phyloP scores from a whole-genome alignment of 1,140 invertebrate species.

The Diploscapter pachys region DNA sequence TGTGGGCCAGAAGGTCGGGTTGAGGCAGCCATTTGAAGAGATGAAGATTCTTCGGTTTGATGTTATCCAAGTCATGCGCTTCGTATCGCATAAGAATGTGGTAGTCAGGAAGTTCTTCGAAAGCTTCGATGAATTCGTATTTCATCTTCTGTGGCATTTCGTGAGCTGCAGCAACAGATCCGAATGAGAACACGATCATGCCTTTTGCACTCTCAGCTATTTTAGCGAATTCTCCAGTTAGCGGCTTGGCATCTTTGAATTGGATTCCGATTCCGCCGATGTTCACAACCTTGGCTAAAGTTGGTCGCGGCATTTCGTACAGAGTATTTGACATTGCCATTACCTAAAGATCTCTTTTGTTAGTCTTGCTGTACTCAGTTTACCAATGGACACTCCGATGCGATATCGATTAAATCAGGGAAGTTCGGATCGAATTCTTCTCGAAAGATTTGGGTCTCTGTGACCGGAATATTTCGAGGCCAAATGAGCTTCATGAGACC shows the following conservation, averaged over 20 bases:
- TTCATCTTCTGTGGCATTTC: slow-evolving; percentile 23
- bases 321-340: slow-evolving; percentile 36
- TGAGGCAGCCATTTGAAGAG: slow-evolving; percentile 43
- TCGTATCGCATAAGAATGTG: slow-evolving; percentile 28
- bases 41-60: slow-evolving; percentile 60
- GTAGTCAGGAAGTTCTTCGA: slow-evolving; percentile 21
- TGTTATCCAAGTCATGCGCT: slow-evolving; percentile 53
- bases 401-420: slow-evolving; percentile 31
- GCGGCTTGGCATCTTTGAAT: slow-evolving; percentile 31
- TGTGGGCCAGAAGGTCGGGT: slow-evolving; percentile 53
- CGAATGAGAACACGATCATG: slow-evolving; percentile 28
- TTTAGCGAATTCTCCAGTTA: slow-evolving; percentile 25
- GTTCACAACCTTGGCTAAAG: slow-evolving; percentile 37
- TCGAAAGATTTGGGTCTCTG: slow-evolving; percentile 32
- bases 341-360: not conserved
- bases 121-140: slow-evolving; percentile 21
- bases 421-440: slow-evolving; percentile 34
- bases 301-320: slow-evolving; percentile 37
- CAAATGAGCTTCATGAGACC: slow-evolving; percentile 4
- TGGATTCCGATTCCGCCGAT: slow-evolving; percentile 40
- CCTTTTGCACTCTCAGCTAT: slow-evolving; percentile 22
- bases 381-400: slow-evolving; percentile 27
- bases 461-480: slow-evolving; percentile 13
- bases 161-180: slow-evolving; percentile 22
- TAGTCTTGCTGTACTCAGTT: not conserved